Conservation (phyloP, 2,797 vertebrate genomes). For the Ptychadena robeensis region DNA sequence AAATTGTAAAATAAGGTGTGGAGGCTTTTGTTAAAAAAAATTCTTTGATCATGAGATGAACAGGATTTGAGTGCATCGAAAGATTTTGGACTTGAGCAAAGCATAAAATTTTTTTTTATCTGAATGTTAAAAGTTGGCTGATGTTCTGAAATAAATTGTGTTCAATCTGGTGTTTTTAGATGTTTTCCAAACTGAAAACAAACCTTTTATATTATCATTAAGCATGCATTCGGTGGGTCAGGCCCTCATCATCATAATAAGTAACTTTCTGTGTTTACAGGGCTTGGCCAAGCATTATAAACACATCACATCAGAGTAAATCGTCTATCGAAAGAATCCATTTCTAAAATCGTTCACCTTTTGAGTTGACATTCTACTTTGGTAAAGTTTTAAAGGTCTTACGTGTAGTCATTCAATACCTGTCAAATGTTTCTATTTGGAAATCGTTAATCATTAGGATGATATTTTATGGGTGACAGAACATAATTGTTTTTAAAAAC, state of each 20-base stretch:
- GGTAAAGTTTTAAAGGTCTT: conserved; percentile 5
- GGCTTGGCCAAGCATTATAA: conserved; percentile 45
- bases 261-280: conserved; percentile 38
- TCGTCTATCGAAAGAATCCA: neutral
- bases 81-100: conserved; percentile 17
- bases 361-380: conserved; percentile 11
- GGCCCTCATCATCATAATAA: conserved; percentile 18
- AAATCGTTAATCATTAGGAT: neutral
- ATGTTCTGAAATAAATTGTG: conserved; percentile 13
- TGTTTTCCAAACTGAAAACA: conserved; percentile 23
- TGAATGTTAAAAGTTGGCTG: conserved; percentile 27
- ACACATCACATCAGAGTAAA: conserved; percentile 31
- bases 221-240: conserved; percentile 15
- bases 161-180: conserved; percentile 32
- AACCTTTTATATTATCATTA: conserved; percentile 19
- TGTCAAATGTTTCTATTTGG: neutral
- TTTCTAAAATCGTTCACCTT: conserved; percentile 44
- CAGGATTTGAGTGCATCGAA: neutral
- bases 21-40: neutral
- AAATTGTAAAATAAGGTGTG: conserved; percentile 5
- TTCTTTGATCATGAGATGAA: conserved; percentile 9
- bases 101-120: neutral
- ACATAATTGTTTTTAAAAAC: neutral
- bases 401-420: neutral
- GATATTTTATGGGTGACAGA: neutral